phyloP scores from a whole-genome alignment of 1,140 invertebrate genomes.

The Eulimnadia texana region DNA sequence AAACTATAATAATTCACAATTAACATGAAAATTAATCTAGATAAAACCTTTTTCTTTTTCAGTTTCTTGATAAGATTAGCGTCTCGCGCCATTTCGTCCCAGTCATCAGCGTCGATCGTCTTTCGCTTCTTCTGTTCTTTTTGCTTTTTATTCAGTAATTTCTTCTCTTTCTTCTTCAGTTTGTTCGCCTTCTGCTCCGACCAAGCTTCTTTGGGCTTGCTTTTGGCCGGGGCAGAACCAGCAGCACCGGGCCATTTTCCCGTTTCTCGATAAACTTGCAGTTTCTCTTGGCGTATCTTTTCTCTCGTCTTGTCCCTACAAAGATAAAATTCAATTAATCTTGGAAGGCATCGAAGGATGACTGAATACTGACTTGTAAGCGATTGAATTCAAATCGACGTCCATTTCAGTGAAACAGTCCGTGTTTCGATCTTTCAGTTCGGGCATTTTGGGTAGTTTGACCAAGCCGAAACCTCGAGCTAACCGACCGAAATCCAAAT shows the following conservation, averaged over 20 bases:
- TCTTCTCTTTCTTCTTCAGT: constrained; percentile 27
- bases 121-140: constrained; percentile 27
- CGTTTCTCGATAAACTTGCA: constrained; percentile 52
- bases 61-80: constrained; percentile 71
- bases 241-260: constrained; percentile 57
- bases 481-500: constrained; percentile 70
- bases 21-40: no score
- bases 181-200: constrained; percentile 32
- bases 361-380: constrained; percentile 43
- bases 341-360: not conserved
- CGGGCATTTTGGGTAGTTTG: constrained; percentile 86
- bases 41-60: constrained; percentile 72
- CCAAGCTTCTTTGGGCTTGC: constrained; percentile 42
- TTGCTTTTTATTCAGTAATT: constrained; percentile 31
- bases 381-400: constrained; percentile 58
- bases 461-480: constrained; percentile 79
- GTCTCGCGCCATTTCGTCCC: constrained; percentile 70
- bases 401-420: constrained; percentile 47
- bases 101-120: constrained; percentile 51
- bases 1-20: no score
- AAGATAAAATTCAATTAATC: not conserved
- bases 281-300: constrained; percentile 50
- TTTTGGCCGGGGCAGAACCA: constrained; percentile 35
- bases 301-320: constrained; percentile 56
- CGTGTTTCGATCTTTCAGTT: constrained; percentile 56